Conservation (phyloP, 2,888 invertebrate genomes). For the Agapostemon virescens region DNA sequence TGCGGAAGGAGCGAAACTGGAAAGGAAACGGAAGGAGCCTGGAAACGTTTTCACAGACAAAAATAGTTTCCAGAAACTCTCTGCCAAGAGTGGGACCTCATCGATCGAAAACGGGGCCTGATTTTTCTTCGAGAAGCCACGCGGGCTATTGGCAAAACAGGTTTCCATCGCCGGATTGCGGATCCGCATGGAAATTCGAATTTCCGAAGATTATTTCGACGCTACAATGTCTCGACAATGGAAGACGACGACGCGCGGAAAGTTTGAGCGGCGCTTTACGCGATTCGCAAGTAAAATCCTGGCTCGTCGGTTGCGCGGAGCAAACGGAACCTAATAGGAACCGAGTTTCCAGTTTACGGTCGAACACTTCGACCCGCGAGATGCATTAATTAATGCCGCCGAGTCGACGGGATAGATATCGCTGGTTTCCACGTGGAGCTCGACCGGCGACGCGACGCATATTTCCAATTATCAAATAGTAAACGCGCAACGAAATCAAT, state of each 20-base stretch:
- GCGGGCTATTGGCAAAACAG: no score
- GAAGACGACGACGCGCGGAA: neutral
- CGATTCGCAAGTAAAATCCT: neutral
- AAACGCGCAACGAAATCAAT: slow-evolving; percentile 22
- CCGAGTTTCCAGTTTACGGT: slow-evolving; percentile 25
- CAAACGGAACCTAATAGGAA: neutral
- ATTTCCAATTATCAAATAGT: slow-evolving; percentile 1
- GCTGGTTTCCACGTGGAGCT: neutral
- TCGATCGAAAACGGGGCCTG: neutral
- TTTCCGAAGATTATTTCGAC: no score
- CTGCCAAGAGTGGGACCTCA: neutral
- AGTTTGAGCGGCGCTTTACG: neutral
- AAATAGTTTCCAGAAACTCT: neutral
- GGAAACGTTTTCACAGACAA: neutral
- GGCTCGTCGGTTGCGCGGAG: neutral
- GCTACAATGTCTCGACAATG: neutral
- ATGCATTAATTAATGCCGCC: neutral
- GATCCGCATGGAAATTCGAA: no score
- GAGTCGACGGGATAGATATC: neutral
- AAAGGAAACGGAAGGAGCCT: no score
- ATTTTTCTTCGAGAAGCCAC: neutral
- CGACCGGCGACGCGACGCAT: slow-evolving; percentile 2
- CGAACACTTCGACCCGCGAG: slow-evolving; percentile 1
- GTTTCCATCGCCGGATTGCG: no score
- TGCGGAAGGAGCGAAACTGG: neutral